A percentile compares a stretch with the other conserved stretches of the same genome.
These are phyloP conservation scores for Actinopyga echinites DNA, from an alignment of 53 echinoderm and acorn worm species.

Conservation along the genomic window DNA sequence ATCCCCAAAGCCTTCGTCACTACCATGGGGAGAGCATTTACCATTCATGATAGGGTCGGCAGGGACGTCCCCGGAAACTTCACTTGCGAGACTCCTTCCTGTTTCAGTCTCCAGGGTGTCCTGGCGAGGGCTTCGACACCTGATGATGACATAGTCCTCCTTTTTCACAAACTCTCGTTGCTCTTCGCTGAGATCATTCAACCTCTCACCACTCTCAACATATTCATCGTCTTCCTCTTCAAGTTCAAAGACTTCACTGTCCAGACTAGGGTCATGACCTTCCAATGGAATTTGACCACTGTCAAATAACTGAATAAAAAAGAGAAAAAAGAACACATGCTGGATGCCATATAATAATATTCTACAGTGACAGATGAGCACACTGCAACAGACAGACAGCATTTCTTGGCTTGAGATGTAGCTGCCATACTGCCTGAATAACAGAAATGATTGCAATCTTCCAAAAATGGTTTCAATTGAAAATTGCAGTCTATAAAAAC, in stretches of 20 bases:
- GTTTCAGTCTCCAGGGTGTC: conserved; percentile 71
- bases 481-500: too few relatives aligned
- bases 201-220: conserved; percentile 79
- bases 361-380: too few relatives aligned
- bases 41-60: conserved; percentile 58
- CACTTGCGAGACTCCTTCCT: conserved; percentile 77
- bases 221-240: conserved; percentile 89
- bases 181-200: conserved; percentile 70
- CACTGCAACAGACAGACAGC: too few relatives aligned
- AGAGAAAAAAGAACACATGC: not conserved
- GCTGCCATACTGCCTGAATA: too few relatives aligned
- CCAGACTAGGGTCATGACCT: conserved; percentile 91
- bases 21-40: conserved; percentile 70
- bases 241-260: conserved; percentile 97
- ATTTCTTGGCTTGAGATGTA: too few relatives aligned
- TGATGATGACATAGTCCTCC: conserved; percentile 89
- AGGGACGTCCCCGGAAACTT: conserved; percentile 63
- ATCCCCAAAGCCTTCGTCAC: conserved; percentile 88
- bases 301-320: not conserved
- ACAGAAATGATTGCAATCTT: too few relatives aligned
- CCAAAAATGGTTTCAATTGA: too few relatives aligned
- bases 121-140: conserved; percentile 76
- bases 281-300: conserved; percentile 38
- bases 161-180: conserved; percentile 81
- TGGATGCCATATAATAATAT: not conserved